Evolutionary conservation across 2,797 vertebrate genomes (phyloP).

Genomic region (Microctenopoma steveboyesi): DNA sequence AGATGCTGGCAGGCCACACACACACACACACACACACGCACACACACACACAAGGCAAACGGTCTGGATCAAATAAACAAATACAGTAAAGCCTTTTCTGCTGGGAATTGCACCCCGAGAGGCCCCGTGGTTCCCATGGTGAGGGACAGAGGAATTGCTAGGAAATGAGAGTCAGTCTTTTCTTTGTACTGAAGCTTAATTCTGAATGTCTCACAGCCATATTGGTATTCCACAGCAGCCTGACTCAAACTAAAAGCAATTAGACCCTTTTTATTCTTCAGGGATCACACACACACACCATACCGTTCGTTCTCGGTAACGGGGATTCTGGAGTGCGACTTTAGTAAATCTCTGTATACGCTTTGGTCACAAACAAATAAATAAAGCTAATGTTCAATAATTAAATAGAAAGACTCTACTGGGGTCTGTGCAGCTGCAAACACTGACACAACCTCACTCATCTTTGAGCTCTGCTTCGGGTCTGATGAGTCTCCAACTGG

Average conservation of each 20-base stretch:
- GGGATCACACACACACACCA: conserved; percentile 20
- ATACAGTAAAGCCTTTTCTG: conserved; percentile 55
- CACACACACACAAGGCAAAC: conserved; percentile 33
- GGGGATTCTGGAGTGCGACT: too few relatives aligned
- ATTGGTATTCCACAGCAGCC: conserved; percentile 64
- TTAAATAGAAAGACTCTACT: too few relatives aligned
- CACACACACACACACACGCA: too few relatives aligned
- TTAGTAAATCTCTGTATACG: too few relatives aligned
- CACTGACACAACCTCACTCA: too few relatives aligned
- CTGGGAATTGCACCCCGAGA: conserved; percentile 46
- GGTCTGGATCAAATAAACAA: conserved; percentile 65
- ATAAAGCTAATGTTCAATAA: too few relatives aligned
- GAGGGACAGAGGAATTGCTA: conserved; percentile 39
- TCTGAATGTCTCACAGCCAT: conserved; percentile 28
- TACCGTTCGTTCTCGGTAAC: too few relatives aligned
- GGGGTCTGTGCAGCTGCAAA: too few relatives aligned
- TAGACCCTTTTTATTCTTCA: conserved; percentile 59
- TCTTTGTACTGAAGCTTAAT: conserved; percentile 26
- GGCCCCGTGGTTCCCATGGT: conserved; percentile 66
- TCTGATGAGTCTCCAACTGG: too few relatives aligned
- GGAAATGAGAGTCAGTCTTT: conserved; percentile 52
- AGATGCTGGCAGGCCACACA: neutral
- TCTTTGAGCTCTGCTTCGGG: too few relatives aligned
- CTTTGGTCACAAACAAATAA: too few relatives aligned
- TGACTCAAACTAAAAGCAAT: conserved; percentile 57